Base-by-base conservation (phyloP, 2,888 invertebrate species). In the Ichneumoninae sp. region DNA sequence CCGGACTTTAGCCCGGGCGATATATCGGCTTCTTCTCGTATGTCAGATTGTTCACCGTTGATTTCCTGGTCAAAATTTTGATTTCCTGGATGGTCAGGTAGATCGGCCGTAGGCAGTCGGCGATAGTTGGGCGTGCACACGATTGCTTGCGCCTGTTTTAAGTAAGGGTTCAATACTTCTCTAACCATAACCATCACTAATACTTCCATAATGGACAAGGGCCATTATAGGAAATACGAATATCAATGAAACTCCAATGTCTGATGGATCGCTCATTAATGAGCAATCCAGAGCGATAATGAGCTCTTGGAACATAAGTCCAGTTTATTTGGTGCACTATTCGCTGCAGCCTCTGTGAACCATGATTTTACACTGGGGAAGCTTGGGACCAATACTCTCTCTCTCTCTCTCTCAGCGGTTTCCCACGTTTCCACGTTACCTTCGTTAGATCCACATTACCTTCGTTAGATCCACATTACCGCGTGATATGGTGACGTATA, bases 21-120 rank as follows among this genome's bases (percentile, higher is more conserved):
- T n/a, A 33, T 16, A 10, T 16, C 16, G 7, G 68, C 30, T 74
- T 52, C 69, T 16, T 33, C 16, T 30, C 5, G 33, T 33, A 65
- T 10, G 33, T 69, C 60, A 47, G 16, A 44, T 70, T 79, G 69
- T 79, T 82, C 69, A 44, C 69, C 62, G 19, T 10, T 62, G 69
- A 52, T 78, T 57, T 47, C 71, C n/a, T 60, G 22, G 57, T 19
- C 19, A 19, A 0, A 19, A 19, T 19, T 0, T 10, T 62, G 69
- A 52, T 78, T 57, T 47, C 71, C n/a, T 60, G 22, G 57, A 52
- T 40, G 54, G 13, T 30, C 50, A 13, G 36, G 36, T 30, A 66
- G 65, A n/a, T 76, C 54, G 3, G 44, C 65, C 6, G 26, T 44
- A 22, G 30, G 22, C 57, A 13, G 52, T 33, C 47, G n/a, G 36